Percentiles rank a stretch among this genome's conserved stretches.
Evolutionary conservation across 2,797 vertebrate species (phyloP).

Genomic region (Cephalopachus bancanus): DNA sequence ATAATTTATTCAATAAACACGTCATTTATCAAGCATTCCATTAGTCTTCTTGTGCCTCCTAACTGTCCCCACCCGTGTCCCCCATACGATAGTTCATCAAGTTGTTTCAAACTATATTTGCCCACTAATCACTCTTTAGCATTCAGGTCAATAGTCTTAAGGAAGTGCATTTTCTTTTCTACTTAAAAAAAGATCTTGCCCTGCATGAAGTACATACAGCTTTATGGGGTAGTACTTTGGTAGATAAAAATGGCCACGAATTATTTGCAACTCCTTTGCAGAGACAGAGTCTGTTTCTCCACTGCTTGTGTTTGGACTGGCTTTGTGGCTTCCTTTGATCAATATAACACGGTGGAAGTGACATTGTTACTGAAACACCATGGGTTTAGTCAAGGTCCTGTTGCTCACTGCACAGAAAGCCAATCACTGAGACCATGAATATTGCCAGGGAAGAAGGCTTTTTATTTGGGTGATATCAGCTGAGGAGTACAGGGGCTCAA

Average conservation of each 20-base stretch:
- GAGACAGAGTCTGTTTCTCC: not conserved
- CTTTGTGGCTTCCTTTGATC: not conserved
- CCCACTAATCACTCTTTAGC: slow-evolving; percentile 7
- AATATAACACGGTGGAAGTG: not conserved
- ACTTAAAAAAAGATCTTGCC: not conserved
- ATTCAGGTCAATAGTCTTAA: slow-evolving; percentile 71
- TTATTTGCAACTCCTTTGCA: not conserved
- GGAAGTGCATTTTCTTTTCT: not conserved
- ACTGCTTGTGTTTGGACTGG: not conserved
- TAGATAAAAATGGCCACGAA: not conserved
- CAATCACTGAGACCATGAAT: too few species aligned
- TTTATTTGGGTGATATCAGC: too few species aligned
- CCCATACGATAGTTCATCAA: not conserved
- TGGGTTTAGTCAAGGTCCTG: too few species aligned
- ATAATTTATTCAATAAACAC: slow-evolving; percentile 68
- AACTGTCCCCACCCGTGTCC: too few species aligned
- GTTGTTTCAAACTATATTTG: slow-evolving; percentile 61
- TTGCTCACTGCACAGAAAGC: too few species aligned
- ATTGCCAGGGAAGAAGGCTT: too few species aligned
- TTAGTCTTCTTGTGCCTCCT: not conserved
- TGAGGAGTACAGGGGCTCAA: too few species aligned
- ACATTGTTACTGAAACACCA: not conserved
- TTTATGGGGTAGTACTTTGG: slow-evolving; percentile 46
- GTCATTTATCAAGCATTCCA: not conserved
- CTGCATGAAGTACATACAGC: slow-evolving; percentile 39